phyloP scores from a whole-genome alignment of 1,140 invertebrate species.

The Trachymyrmex septentrionalis region DNA sequence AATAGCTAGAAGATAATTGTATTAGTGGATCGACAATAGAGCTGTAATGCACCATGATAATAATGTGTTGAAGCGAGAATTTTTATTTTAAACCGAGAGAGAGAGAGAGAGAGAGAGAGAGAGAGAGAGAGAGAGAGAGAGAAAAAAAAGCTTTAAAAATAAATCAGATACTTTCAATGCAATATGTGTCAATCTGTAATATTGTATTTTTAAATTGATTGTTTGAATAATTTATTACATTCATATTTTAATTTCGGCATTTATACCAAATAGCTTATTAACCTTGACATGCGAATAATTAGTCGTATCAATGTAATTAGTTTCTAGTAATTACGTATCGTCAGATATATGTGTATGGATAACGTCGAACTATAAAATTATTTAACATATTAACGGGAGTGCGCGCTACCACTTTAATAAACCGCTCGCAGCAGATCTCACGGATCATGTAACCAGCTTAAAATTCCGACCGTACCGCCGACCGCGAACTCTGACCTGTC shows the following conservation, averaged over 20 bases:
- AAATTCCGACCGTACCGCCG: constrained; percentile 47
- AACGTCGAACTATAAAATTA: constrained; percentile 36
- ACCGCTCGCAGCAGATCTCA: constrained; percentile 42
- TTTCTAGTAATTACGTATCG: constrained; percentile 55
- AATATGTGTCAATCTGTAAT: neutral
- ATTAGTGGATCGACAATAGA: constrained; percentile 10
- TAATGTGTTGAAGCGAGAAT: neutral
- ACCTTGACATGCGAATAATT: constrained; percentile 18
- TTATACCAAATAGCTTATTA: constrained; percentile 28
- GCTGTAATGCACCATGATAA: neutral
- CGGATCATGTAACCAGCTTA: constrained; percentile 49
- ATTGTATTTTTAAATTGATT: neutral
- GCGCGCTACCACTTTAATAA: constrained; percentile 42
- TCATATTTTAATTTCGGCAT: constrained; percentile 30
- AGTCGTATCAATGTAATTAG: constrained; percentile 49
- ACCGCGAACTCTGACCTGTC: constrained; percentile 71
- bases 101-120: no score
- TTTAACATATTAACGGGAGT: constrained; percentile 56
- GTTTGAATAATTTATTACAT: constrained; percentile 29
- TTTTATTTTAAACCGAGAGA: neutral
- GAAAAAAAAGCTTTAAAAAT: neutral
- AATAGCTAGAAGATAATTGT: constrained; percentile 12
- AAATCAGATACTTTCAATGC: neutral
- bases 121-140: no score
- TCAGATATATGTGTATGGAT: neutral